Base-by-base conservation (phyloP, 2,888 invertebrate species). In the Cabera pusaria region DNA sequence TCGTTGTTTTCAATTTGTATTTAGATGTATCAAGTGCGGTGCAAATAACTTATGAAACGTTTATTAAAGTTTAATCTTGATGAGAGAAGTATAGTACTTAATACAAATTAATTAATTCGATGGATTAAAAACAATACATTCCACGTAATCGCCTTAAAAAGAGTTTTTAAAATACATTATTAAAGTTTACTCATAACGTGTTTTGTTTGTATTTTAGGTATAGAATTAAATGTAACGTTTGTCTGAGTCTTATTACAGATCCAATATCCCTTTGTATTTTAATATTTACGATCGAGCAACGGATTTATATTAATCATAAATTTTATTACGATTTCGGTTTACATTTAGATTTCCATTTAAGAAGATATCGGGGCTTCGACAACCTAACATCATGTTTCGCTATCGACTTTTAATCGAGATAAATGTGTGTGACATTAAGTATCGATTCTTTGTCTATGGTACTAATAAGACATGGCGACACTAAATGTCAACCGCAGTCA, bases 1-100 rank as follows among this genome's bases (percentile, higher is more conserved):
- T 52, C 48, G 54, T 62, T 67, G 56, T 53, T 67, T 67, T 67
- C 43, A 48, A 25, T 56, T n/a, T 56, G 59, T 64, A 55, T 56
- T 35, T 64, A 64, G 59, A 49, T 65, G 56, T 64, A 63, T 63
- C 52, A 56, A 64, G 62, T 64, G 67, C 53, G 65, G 64, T 67
- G 68, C 67, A 58, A 63, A 64, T 60, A 64, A 67, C 69, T 68
- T 68, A 68, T 68, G 69, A 69, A 68, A 43, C 52, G 56, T 53
- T 56, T 58, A 49, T 56, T 48, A 49, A 41, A 49, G 62, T 56
- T 56, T 52, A 56, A 53, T 56, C 52, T 60, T 59, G 60, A 68
- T 56, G 71, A 70, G 69, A 65, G 66, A 70, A 60, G 46, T 63
- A 56, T 60, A 59, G 54, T 63, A n/a, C n/a, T n/a, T n/a, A 58